Base-by-base conservation (phyloP, 1,140 invertebrate species). In the Drosophila nebulosa region DNA sequence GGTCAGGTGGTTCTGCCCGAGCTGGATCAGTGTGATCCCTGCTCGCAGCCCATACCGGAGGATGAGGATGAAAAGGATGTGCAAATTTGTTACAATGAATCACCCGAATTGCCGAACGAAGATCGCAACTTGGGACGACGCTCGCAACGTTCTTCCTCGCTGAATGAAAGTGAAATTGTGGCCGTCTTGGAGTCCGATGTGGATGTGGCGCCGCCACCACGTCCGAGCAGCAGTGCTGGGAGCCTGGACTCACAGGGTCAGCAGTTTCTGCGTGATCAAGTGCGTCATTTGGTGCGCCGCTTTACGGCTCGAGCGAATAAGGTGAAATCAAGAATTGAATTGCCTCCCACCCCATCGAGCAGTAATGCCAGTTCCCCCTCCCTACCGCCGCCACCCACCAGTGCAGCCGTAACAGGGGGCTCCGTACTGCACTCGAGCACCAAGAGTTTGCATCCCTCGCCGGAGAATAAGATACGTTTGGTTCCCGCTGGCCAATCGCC, bases 341-440 rank as follows among this genome's bases (percentile, higher is more conserved):
- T 93, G 27, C 94, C 94, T 0, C 94, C 94, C 5, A 94, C 94
- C 4, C 94, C 94, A 0, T 94, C 94, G 1, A 93, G 93, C 5
- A 91, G 92, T 50, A 85, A 75, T 39, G 91, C 92, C 64, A 92
- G 92, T 64, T 83, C 89, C 1, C 90, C 89, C 52, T 79, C 89
- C 12, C 85, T 88, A 1, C 84, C 80, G 1, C 84, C 80, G 16
- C 27, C 56, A 16, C 71, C 74, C 4, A 62, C 36, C 2, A 46
- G 21, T 46, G 39, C 16, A 21, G 39, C 39, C 7, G 39, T 46
- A 9, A 3, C 39, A 6, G 39, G 16, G 9, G 39, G 39, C 3
- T 46, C 39, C 5, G 21, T 10, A 3, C 6, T 46, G 39, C 39
- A 46, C 3, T 18, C 39, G 3, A 46, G 39, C 39, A 46, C 39